A percentile compares a stretch with the other conserved stretches of the same genome.
Evolutionary conservation across 2,113 vertebrate species (phyloP).

Genomic region (Otus sunia): DNA sequence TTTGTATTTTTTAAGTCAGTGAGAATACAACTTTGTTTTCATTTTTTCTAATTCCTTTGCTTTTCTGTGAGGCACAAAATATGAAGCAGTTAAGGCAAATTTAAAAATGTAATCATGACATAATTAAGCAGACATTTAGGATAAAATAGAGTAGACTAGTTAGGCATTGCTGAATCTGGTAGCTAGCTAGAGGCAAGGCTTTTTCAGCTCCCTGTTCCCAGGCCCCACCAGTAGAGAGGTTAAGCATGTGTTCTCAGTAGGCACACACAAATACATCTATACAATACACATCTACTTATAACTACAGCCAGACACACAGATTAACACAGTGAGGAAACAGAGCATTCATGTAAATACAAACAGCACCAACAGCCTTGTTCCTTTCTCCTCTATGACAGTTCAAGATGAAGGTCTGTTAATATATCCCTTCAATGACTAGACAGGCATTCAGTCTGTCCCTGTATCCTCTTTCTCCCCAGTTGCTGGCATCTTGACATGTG

Average conservation of each 20-base stretch:
- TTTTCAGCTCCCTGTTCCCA: neutral
- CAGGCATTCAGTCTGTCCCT: neutral
- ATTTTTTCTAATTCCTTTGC: neutral
- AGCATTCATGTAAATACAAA: neutral
- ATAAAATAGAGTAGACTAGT: neutral
- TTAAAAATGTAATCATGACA: neutral
- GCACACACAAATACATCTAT: neutral
- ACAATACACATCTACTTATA: neutral
- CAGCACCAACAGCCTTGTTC: neutral
- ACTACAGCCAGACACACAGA: neutral
- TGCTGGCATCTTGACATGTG: neutral
- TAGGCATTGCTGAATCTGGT: neutral
- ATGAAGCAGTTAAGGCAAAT: neutral
- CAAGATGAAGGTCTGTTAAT: neutral
- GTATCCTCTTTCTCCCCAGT: neutral
- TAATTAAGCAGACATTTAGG: neutral
- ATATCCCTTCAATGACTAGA: neutral
- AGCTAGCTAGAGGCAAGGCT: neutral
- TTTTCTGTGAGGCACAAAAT: neutral
- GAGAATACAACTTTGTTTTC: neutral
- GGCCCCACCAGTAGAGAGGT: neutral
- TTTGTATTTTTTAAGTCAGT: neutral
- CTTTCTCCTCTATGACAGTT: neutral
- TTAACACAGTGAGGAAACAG: neutral
- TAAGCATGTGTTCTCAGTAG: neutral